Evolutionary conservation across 2,113 vertebrate genomes (phyloP), one percentile per base, ranked within the genome.

Genomic region (Lutjanus erythropterus): DNA sequence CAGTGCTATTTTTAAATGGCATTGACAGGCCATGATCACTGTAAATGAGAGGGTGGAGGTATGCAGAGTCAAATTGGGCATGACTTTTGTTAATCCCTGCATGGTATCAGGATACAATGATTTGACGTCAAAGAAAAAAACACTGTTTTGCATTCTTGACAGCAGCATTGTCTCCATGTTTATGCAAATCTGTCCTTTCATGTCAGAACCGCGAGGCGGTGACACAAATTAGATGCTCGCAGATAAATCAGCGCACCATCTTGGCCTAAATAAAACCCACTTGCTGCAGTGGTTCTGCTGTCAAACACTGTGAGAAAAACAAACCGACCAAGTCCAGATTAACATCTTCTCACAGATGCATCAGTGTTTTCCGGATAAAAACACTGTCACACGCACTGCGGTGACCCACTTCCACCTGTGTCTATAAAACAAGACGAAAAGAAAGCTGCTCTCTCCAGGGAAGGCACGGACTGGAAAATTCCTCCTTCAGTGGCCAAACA

Each of bases 371-470:
- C 15, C 4, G 0, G 27, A 46, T 56, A 19, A 39, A 81, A 71
- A 69, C 42, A n/a, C 11, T 6, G 41, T 85, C 79, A 52, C 80
- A 71, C 5, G 66, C 25, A 86, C 84, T 27, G 60, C 73, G 66
- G 58, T 87, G 86, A 88, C 86, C 82, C 78, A 87, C 41, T 82
- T 85, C 79, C 91, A 92, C 86, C 86, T 87, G 86, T 78, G 84
- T 90, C 79, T 79, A 85, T 80, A 86, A 87, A 89, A 84, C 88
- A 84, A 77, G 84, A 59, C 4, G 5, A 75, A 60, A 58, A 42
- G 42, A 79, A 75, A 77, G 79, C 69, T 29, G 71, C 46, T 76
- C 85, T 83, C 89, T 33, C 53, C 70, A 14, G 86, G 84, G 76
- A 79, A 68, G 49, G 33, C 61, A 53, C 69, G 0, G 25, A 77